phyloP scores from a whole-genome alignment of 2,797 vertebrate genomes.

The Sebastes trivittatus region DNA sequence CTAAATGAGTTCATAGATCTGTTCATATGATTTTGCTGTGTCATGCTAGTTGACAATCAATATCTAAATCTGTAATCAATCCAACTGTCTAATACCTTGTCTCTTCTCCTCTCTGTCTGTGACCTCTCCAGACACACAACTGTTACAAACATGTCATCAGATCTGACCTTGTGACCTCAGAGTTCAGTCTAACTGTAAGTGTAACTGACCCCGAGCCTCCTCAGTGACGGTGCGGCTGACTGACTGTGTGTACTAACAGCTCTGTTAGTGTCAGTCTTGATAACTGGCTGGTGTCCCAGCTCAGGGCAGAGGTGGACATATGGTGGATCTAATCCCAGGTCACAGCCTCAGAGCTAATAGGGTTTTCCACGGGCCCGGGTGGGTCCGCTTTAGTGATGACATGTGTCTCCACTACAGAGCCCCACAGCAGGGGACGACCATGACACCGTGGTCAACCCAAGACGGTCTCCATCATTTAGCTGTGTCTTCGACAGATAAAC shows the following conservation, averaged over 20 bases:
- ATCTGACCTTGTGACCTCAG: background rate
- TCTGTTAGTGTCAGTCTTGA: background rate
- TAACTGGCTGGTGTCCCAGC: conserved; percentile 9
- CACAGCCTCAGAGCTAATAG: conserved; percentile 39
- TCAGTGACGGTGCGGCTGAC: background rate
- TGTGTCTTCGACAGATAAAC: background rate
- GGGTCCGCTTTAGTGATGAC: background rate
- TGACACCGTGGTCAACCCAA: no score
- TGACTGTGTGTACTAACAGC: background rate
- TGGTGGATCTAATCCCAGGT: conserved; percentile 62
- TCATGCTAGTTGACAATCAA: no score
- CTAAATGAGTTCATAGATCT: background rate
- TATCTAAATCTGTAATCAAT: no score
- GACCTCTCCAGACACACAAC: no score
- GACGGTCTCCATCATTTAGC: background rate
- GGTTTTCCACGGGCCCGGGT: background rate
- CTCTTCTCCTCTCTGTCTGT: no score
- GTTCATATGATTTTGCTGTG: no score
- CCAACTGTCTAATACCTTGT: background rate
- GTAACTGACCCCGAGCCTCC: background rate
- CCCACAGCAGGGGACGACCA: background rate
- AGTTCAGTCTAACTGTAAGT: background rate
- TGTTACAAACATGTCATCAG: no score
- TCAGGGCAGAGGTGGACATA: conserved; percentile 54
- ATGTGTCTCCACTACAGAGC: background rate